phyloP scores from a whole-genome alignment of 92 coral and sea anemone genomes.

The Virgularia gustaviana region DNA sequence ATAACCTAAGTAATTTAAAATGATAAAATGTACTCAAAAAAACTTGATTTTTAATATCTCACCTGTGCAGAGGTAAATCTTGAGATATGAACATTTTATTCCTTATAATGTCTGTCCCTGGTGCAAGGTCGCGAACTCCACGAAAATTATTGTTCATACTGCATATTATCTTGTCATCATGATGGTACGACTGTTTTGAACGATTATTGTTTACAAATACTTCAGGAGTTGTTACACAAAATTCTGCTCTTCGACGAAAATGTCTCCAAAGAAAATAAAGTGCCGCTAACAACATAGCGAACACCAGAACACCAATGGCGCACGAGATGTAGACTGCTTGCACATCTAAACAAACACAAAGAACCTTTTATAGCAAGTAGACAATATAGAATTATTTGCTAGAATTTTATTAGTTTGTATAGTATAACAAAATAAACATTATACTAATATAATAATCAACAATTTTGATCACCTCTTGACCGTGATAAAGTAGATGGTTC shows the following conservation, averaged over 20 bases:
- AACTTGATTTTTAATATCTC: no score
- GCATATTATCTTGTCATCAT: background rate
- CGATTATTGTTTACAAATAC: background rate
- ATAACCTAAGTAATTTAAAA: no score
- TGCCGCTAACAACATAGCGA: background rate
- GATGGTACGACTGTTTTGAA: conserved; percentile 3
- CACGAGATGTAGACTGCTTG: background rate
- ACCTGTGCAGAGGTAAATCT: no score
- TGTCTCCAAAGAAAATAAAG: background rate
- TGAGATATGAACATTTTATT: conserved; percentile 2
- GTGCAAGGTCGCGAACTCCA: background rate
- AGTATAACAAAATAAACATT: no score
- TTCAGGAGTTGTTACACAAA: background rate
- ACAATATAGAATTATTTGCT: background rate
- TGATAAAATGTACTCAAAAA: background rate
- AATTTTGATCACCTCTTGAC: no score
- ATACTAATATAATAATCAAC: no score
- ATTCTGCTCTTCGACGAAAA: background rate
- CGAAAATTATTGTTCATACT: conserved; percentile 22
- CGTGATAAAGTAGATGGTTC: no score
- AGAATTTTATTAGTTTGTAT: no score
- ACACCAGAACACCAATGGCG: background rate
- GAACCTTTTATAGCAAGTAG: background rate
- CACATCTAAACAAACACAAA: conserved; percentile 1
- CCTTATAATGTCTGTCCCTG: background rate